Evolutionary conservation across 2,113 vertebrate species (phyloP), one percentile per base, ranked within the genome.

Genomic region (Psophia crepitans): DNA sequence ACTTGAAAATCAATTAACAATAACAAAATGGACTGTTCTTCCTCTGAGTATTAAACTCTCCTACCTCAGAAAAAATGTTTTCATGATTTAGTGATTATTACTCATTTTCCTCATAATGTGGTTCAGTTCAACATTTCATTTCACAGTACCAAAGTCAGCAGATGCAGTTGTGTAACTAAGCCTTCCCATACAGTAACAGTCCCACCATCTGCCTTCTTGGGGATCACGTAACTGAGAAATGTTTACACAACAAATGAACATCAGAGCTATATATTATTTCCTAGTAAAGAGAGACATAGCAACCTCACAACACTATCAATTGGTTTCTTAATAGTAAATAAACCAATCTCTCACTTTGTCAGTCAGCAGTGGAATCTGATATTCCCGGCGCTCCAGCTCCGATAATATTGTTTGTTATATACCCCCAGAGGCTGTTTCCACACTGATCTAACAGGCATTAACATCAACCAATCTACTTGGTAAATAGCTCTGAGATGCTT

Each of bases 291-390:
- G 58, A 96, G 84, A 69, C 48, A 61, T 56, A 94, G 35, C 81
- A 91, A 68, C 87, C 63, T 75, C 58, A 88, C 83, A 93, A 92
- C n/a, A 53, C 46, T 84, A 49, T 69, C 93, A 92, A 82, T 60
- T 97, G 12, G 18, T 90, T 96, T 97, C 77, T 90, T 91, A 87
- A 82, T 71, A 83, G 70, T 84, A 93, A 97, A 88, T 80, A 95
- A 94, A 53, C 9, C 84, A 73, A 21, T 90, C 87, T 84, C n/a
- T 97, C 44, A 46, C 39, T 96, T 83, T 92, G 37, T 94, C 64
- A 76, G 41, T 84, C 65, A 63, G 68, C 58, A 77, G 28, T 70
- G 39, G 35, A 95, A 79, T 82, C 46, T 83, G 84, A 89, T 92
- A 79, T 71, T 95, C 49, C 77, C 78, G 64, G 33, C 69, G 41